phyloP scores from a whole-genome alignment of 2,113 vertebrate genomes.

The Ceyx cyanopectus region DNA sequence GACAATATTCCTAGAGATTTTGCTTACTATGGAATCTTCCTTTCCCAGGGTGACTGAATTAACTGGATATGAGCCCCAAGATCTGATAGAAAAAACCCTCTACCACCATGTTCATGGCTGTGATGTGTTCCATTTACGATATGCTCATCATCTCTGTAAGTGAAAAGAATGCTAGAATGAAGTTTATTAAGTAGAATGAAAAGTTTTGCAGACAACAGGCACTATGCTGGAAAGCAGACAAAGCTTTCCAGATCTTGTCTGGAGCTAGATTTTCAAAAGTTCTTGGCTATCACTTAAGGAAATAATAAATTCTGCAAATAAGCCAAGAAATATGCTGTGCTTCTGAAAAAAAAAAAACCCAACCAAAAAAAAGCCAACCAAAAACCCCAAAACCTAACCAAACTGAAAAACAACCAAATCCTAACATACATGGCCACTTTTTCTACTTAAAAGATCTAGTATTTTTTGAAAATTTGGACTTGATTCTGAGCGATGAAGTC shows the following conservation, averaged over 20 bases:
- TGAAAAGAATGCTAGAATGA: slow-evolving; percentile 26
- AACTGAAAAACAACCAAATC: not conserved
- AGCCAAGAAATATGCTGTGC: not conserved
- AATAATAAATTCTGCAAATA: slow-evolving; percentile 23
- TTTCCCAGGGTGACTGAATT: slow-evolving; percentile 89
- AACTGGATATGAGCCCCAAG: slow-evolving; percentile 94
- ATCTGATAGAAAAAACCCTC: slow-evolving; percentile 94
- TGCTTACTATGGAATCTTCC: slow-evolving; percentile 9
- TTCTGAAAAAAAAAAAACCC: not conserved
- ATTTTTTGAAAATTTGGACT: not conserved
- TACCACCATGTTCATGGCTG: slow-evolving; percentile 94
- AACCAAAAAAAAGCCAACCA: too few species aligned
- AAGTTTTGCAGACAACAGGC: not conserved
- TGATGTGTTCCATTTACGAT: slow-evolving; percentile 91
- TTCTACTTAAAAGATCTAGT: not conserved
- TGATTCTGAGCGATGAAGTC: not conserved
- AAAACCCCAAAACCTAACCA: not conserved
- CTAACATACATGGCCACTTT: not conserved
- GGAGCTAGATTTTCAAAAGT: slow-evolving; percentile 3
- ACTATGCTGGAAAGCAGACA: not conserved
- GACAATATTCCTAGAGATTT: not conserved
- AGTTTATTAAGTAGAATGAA: not conserved
- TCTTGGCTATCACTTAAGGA: slow-evolving; percentile 26
- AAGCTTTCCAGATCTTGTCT: not conserved
- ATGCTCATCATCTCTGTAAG: slow-evolving; percentile 91